A percentile compares a stretch with the other conserved stretches of the same genome.
phyloP scores from a whole-genome alignment of 1,140 invertebrate genomes.

The Drosophila kepulauana region DNA sequence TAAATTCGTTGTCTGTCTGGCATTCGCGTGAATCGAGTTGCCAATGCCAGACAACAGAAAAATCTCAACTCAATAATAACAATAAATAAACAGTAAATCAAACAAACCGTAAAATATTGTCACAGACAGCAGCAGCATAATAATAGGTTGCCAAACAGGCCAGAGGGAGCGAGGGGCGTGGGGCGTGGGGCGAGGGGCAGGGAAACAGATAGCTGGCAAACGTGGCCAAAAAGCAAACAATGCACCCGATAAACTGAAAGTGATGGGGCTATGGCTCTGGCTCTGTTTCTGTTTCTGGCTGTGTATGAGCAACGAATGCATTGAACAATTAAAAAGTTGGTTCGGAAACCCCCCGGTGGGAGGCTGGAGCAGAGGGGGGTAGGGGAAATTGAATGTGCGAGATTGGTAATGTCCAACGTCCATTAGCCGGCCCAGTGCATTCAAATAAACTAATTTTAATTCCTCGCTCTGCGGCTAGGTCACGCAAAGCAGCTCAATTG shows the following conservation, averaged over 20 bases:
- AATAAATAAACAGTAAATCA: constrained; percentile 55
- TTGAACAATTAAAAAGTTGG: constrained; percentile 43
- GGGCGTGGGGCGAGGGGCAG: too few relatives aligned
- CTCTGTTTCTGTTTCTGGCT: background rate
- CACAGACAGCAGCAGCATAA: constrained; percentile 50
- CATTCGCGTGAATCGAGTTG: constrained; percentile 16
- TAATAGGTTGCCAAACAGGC: constrained; percentile 34
- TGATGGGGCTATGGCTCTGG: constrained; percentile 11
- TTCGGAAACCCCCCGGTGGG: background rate
- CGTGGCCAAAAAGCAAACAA: constrained; percentile 53
- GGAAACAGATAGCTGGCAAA: background rate
- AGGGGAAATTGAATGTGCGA: background rate
- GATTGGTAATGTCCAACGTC: constrained; percentile 57
- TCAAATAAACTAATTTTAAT: constrained; percentile 83
- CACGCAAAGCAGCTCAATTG: constrained; percentile 77
- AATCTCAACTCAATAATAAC: constrained; percentile 52
- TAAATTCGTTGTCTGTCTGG: constrained; percentile 2
- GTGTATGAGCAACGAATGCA: constrained; percentile 65
- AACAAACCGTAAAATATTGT: constrained; percentile 54
- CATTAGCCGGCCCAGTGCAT: constrained; percentile 48
- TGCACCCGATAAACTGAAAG: constrained; percentile 60
- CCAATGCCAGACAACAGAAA: constrained; percentile 32
- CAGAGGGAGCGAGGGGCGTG: background rate
- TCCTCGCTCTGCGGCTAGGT: constrained; percentile 63
- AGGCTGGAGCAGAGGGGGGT: background rate